A percentile compares a stretch with the other conserved stretches of the same genome.
Evolutionary conservation across 1,140 invertebrate genomes (phyloP).

Genomic region (Euura saliciscinereae): DNA sequence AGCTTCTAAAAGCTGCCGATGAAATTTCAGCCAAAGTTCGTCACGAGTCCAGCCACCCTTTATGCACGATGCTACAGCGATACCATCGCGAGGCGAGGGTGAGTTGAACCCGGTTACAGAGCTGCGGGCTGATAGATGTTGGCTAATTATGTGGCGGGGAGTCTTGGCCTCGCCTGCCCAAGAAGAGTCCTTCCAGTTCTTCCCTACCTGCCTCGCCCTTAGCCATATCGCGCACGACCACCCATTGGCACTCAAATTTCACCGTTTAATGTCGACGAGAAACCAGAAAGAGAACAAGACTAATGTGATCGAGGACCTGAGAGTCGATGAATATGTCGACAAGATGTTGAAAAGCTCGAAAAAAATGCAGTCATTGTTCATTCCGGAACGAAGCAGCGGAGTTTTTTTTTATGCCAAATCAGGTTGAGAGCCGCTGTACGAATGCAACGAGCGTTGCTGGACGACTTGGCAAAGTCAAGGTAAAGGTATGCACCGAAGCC

Average conservation of each 20-base stretch:
- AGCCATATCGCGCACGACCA: conserved; percentile 37
- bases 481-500: background rate
- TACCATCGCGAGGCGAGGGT: conserved; percentile 22
- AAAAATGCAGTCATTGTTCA: too few species aligned
- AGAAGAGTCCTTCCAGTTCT: conserved; percentile 41
- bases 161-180: conserved; percentile 43
- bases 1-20: too few species aligned
- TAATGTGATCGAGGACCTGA: too few species aligned
- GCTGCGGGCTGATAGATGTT: conserved; percentile 61
- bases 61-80: conserved; percentile 7
- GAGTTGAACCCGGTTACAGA: conserved; percentile 42
- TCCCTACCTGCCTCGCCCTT: conserved; percentile 32
- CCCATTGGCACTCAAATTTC: conserved; percentile 31
- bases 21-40: too few species aligned
- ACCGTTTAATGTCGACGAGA: too few species aligned
- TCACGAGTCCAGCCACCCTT: background rate
- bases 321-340: too few species aligned
- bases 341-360: too few species aligned
- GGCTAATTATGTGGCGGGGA: conserved; percentile 60
- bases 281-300: too few species aligned
- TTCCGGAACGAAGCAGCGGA: too few species aligned
- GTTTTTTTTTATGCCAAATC: background rate
- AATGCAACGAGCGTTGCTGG: background rate
- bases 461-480: conserved; percentile 2
- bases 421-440: background rate